Evolutionary conservation across 2,797 vertebrate species (phyloP), one percentile per base, ranked within the genome.

Genomic region (Chrosomus eos): DNA sequence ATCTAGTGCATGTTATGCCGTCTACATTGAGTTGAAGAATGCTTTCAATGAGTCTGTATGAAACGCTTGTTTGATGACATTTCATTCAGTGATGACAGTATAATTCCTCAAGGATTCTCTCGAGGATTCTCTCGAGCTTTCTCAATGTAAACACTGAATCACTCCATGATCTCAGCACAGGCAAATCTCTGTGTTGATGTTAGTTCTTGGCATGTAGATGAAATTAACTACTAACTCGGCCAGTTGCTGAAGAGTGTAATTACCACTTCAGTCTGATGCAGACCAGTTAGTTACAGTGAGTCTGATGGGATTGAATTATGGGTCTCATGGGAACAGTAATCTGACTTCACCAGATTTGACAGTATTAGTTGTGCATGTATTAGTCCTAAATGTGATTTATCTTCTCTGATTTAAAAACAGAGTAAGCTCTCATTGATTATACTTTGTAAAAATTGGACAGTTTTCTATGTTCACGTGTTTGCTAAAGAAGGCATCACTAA

Each of bases 171-270:
- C 48, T 79, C 23, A 23, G 33, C 19, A 1, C 48, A 28, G 66
- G n/a, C 33, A 3, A 53, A 81, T 71, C 66, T 28, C n/a, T 4
- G 13, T 31, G 58, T 3, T 43, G 80, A 53, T 62, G 67, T 1
- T 45, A 26, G 26, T 62, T 64, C 60, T 78, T 38, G 45, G 33
- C 84, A 19, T 28, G 76, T 55, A 28, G 36, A 78, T 73, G 87
- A 87, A 87, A 91, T 91, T 16, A 86, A 87, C 89, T 88, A 93
- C 91, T 87, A 90, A 89, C 26, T 43, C 1, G 31, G 77, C 74
- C 85, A 89, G 6, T 87, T 40, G 73, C 43, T 78, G 67, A 53
- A 76, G 79, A 26, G 21, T 70, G 66, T 85, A 66, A 71, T 76
- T 79, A 85, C 28, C 14, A 4, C 13, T 36, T 80, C 43, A 16